Percentiles rank a stretch among this genome's conserved stretches.
Evolutionary conservation across 2,113 vertebrate species (phyloP).

Genomic region (Colossoma macropomum): DNA sequence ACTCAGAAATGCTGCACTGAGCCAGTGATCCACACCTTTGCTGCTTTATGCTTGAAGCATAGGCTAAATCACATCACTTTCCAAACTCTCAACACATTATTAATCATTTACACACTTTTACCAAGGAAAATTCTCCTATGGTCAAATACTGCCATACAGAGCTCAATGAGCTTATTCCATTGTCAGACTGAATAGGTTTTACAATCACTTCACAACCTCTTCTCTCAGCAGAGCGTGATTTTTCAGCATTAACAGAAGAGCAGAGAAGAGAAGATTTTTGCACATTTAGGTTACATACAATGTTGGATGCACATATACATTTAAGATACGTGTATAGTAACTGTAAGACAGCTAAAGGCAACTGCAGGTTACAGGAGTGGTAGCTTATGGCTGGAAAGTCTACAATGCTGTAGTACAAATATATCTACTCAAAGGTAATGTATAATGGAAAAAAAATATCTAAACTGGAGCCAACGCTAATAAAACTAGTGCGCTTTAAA

Average conservation of each 20-base stretch:
- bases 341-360: neutral
- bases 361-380: neutral
- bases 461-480: neutral
- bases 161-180: neutral
- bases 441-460: neutral
- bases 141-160: neutral
- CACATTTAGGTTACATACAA: neutral
- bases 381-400: neutral
- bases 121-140: neutral
- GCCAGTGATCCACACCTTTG: neutral
- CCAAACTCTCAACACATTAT: neutral
- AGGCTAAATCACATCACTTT: neutral
- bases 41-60: neutral
- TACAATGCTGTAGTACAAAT: slow-evolving; percentile 2
- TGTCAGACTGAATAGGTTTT: neutral
- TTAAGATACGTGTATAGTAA: neutral
- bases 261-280: neutral
- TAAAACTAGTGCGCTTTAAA: neutral
- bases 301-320: neutral
- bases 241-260: neutral
- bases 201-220: neutral
- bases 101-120: neutral
- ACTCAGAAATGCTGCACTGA: neutral
- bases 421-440: neutral
- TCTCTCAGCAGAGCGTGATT: neutral